Conservation (phyloP, 2,888 invertebrate species). For the Psococerastis gibbosa region DNA sequence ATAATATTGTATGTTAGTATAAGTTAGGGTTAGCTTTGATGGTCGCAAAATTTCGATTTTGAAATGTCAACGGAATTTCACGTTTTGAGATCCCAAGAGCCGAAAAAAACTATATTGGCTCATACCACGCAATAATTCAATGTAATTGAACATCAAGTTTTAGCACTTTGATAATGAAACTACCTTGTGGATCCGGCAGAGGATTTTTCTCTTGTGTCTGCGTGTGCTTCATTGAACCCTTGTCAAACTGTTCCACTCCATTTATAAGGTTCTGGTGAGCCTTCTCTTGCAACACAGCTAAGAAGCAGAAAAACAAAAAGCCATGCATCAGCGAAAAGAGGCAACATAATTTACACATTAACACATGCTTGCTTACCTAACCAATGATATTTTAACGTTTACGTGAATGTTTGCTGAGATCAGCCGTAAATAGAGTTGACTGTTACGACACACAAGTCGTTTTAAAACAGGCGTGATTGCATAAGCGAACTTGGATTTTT, state of each 20-base stretch:
- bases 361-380: background rate
- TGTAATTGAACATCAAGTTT: too few relatives aligned
- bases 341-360: constrained; percentile 11
- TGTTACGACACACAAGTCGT: too few relatives aligned
- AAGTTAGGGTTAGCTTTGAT: too few relatives aligned
- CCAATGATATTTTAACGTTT: background rate
- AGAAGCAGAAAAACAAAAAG: constrained; percentile 17
- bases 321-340: constrained; percentile 15
- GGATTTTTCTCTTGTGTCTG: constrained; percentile 54
- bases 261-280: constrained; percentile 48
- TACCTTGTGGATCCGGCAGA: constrained; percentile 55
- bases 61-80: constrained; percentile 7
- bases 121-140: too few relatives aligned
- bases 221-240: constrained; percentile 50
- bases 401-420: background rate
- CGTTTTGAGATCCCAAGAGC: too few relatives aligned
- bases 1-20: too few relatives aligned
- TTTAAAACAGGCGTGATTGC: too few relatives aligned
- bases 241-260: constrained; percentile 54
- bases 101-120: too few relatives aligned
- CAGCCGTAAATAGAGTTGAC: too few relatives aligned
- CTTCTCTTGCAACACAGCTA: constrained; percentile 54
- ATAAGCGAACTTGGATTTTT: too few relatives aligned
- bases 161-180: too few relatives aligned
- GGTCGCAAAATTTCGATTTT: too few relatives aligned